phyloP scores from a whole-genome alignment of 2,113 vertebrate genomes.

The Andinoacara biseriatus region DNA sequence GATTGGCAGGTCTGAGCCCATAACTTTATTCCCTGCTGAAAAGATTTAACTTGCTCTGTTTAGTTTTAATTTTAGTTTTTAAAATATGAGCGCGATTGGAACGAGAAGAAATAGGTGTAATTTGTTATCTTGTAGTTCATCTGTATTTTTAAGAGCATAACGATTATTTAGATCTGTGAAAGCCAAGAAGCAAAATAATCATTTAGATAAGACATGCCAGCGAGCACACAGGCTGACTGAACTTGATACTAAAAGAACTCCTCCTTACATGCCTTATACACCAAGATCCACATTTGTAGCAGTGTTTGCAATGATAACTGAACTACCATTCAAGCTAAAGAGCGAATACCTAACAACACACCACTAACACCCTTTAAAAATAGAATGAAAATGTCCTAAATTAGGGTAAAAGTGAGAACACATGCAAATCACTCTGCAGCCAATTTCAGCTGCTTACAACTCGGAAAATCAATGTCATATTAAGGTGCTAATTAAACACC shows the following conservation, averaged over 20 bases:
- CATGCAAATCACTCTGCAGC: neutral
- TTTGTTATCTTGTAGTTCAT: too few relatives aligned
- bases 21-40: neutral
- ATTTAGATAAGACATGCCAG: neutral
- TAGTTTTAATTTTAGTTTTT: too few relatives aligned
- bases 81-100: too few relatives aligned
- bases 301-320: neutral
- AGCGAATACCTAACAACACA: conserved; percentile 1
- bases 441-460: neutral
- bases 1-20: neutral
- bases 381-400: neutral
- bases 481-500: conserved; percentile 30
- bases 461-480: conserved; percentile 9
- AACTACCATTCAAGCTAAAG: neutral
- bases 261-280: neutral
- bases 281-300: neutral
- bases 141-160: too few relatives aligned
- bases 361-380: conserved; percentile 3
- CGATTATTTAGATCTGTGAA: neutral
- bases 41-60: neutral
- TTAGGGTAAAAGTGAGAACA: conserved; percentile 10
- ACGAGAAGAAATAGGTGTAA: too few relatives aligned
- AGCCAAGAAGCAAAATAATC: neutral
- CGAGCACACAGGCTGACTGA: neutral
- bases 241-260: neutral